Conservation (phyloP, 2,113 vertebrate genomes). For the Notarius quadriscutis region DNA sequence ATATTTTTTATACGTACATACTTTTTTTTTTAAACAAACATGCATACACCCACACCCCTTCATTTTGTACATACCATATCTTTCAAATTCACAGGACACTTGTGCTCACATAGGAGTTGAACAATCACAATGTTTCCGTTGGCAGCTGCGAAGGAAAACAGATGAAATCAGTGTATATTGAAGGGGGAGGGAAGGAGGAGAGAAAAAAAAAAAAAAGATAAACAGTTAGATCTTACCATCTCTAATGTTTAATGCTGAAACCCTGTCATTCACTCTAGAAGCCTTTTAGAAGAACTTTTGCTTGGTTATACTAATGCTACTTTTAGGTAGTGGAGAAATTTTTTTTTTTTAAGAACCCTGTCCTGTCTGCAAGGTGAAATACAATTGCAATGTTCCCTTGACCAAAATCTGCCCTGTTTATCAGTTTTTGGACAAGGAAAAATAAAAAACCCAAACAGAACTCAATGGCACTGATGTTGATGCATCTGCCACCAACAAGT, state of each 20-base stretch:
- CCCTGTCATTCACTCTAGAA: neutral
- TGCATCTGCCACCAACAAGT: neutral
- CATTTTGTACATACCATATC: slow-evolving; percentile 80
- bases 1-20: too few species aligned
- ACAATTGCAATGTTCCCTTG: neutral
- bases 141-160: slow-evolving; percentile 69
- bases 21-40: too few species aligned
- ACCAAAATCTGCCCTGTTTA: neutral
- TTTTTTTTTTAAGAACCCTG: neutral
- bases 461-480: neutral
- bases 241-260: neutral
- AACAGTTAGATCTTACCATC: neutral
- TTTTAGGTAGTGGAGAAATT: neutral
- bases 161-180: neutral
- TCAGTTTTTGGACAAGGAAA: neutral
- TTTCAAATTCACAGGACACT: slow-evolving; percentile 82
- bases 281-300: too few species aligned
- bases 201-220: neutral
- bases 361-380: neutral
- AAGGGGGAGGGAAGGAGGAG: too few species aligned
- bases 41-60: neutral
- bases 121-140: slow-evolving; percentile 80
- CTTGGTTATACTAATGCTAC: too few species aligned
- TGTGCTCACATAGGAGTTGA: slow-evolving; percentile 86
- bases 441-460: neutral